These are phyloP conservation scores for Tethea ocularis DNA, from an alignment of 2,888 invertebrate genomes.

Conservation along the genomic window DNA sequence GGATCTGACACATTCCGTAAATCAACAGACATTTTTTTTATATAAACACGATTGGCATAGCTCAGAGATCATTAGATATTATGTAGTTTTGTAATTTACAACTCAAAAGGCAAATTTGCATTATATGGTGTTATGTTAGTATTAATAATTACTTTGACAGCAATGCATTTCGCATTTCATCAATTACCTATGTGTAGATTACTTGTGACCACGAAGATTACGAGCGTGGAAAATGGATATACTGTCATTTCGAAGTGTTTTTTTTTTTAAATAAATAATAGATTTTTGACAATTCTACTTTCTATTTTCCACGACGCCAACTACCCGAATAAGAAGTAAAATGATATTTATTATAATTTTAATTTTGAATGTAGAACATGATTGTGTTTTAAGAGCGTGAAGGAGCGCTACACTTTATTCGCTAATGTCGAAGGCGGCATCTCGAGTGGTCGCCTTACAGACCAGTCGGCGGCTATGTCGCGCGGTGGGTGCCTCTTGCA, in stretches of 20 bases:
- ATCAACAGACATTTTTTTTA: neutral
- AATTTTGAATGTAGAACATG: constrained; percentile 27
- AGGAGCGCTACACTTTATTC: constrained; percentile 41
- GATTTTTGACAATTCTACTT: constrained; percentile 59
- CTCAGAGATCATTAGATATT: neutral
- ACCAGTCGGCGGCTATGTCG: constrained; percentile 30
- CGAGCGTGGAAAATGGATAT: constrained; percentile 67
- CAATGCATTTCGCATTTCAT: constrained; percentile 45
- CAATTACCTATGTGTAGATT: constrained; percentile 38
- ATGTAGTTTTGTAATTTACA: neutral
- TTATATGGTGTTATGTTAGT: neutral
- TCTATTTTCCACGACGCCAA: constrained; percentile 67
- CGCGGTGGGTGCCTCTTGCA: constrained; percentile 48
- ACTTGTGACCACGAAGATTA: constrained; percentile 18
- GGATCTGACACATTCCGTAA: neutral
- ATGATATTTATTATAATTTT: constrained; percentile 22
- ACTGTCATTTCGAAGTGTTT: constrained; percentile 39
- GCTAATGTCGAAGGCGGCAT: constrained; percentile 41
- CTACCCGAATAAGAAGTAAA: constrained; percentile 25
- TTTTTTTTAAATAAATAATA: constrained; percentile 57
- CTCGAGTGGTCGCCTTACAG: constrained; percentile 28
- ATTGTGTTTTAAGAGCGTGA: constrained; percentile 55
- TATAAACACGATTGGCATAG: neutral
- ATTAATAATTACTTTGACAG: constrained; percentile 20
- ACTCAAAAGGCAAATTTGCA: neutral